These are phyloP conservation scores for Netelia melanura DNA, from an alignment of 2,888 invertebrate species.

Conservation along the genomic window DNA sequence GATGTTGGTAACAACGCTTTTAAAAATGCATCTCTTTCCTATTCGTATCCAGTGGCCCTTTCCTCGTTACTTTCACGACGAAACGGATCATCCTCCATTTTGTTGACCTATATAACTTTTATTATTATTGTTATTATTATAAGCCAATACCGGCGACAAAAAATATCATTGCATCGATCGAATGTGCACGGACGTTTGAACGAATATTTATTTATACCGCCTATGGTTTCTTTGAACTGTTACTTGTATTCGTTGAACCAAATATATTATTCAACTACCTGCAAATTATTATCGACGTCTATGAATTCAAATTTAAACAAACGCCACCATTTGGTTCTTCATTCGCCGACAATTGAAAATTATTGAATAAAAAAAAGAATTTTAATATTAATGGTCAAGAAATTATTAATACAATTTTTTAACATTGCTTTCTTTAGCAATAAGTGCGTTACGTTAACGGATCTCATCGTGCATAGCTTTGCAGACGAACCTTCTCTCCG, in stretches of 20 bases:
- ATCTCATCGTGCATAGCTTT: neutral
- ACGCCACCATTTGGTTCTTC: no score
- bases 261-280: no score
- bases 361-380: no score
- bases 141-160: no score
- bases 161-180: neutral
- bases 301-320: no score
- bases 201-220: no score
- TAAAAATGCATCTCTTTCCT: constrained; percentile 46
- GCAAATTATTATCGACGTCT: no score
- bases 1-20: constrained; percentile 47
- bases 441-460: neutral
- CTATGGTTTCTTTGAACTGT: no score
- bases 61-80: neutral
- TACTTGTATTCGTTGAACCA: no score
- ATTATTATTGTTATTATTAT: constrained; percentile 5
- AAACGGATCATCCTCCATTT: constrained; percentile 22
- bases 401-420: neutral
- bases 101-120: neutral
- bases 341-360: no score
- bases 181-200: no score
- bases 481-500: neutral
- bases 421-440: neutral
- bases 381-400: neutral
- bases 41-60: neutral